Evolutionary conservation across 2,113 vertebrate genomes (phyloP), one percentile per base, ranked within the genome.

Genomic region (Cyprinodon brontotheroides): DNA sequence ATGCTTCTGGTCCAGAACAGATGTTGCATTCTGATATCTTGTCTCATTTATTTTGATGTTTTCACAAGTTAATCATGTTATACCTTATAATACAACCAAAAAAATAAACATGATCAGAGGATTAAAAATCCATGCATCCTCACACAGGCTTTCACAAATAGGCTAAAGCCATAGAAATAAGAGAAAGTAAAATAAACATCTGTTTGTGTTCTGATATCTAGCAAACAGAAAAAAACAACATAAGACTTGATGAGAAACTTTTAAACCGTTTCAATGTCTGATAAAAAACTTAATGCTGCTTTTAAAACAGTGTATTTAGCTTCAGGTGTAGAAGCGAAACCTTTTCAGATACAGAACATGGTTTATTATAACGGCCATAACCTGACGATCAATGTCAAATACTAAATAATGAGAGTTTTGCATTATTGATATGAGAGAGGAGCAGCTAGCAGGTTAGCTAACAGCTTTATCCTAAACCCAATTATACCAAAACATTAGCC

Each of bases 381-480:
- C 50, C 20, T 14, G 14, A 68, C 13, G 39, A 40, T 17, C 41
- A 29, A 13, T 47, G 65, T 48, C 45, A 15, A 43, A 22, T 29
- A 29, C 29, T 29, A 29, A 41, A 9, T 57, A 2, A 1, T 2
- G 9, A 57, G 22, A 1, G 50, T 41, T 70, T 70, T 9, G 45
- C 36, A 20, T 7, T 1, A 40, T 40, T 47, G 22, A 61, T 62
- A 48, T 38, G 1, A 12, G 5, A 47, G 10, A 17, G 40, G 47
- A 47, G 15, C 61, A 43, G 38, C n/a, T 61, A 70, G 48, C 22
- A 38, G 38, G 68, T 75, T 88, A 82, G 80, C 84, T 62, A 22
- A 69, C 78, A 77, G 77, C 65, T 72, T 65, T 43, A 1, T 39
- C 68, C 61, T 45, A 10, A 13, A 70, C 65, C 74, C 10, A 68